A percentile compares a stretch with the other conserved stretches of the same genome.
Evolutionary conservation across 2,888 invertebrate genomes (phyloP).

Genomic region (Xanthia togata): DNA sequence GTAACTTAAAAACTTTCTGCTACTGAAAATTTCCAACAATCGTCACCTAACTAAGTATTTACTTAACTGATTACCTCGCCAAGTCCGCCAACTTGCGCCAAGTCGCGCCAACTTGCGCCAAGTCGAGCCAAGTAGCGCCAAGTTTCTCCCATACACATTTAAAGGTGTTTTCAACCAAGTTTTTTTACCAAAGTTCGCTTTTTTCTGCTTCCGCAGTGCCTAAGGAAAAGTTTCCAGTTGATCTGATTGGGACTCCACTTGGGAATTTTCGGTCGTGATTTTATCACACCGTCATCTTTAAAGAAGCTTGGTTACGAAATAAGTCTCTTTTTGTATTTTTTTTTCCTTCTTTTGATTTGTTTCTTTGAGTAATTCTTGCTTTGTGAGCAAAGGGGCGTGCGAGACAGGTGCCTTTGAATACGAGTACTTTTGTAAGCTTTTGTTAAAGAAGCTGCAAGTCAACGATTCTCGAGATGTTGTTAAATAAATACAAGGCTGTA

Average conservation of each 20-base stretch:
- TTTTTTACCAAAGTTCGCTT: conserved; percentile 46
- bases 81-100: conserved; percentile 44
- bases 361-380: conserved; percentile 58
- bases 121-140: conserved; percentile 44
- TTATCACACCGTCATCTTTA: conserved; percentile 59
- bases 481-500: conserved; percentile 3
- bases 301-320: conserved; percentile 50
- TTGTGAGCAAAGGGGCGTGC: conserved; percentile 42
- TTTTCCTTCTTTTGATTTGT: conserved; percentile 56
- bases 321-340: conserved; percentile 54
- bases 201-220: conserved; percentile 50
- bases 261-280: conserved; percentile 57
- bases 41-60: conserved; percentile 67
- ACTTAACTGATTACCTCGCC: conserved; percentile 66
- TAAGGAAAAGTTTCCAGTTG: conserved; percentile 60
- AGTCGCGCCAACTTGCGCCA: conserved; percentile 50
- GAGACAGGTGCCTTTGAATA: conserved; percentile 37
- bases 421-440: conserved; percentile 43
- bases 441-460: conserved; percentile 37
- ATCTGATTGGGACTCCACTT: conserved; percentile 63
- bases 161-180: conserved; percentile 56
- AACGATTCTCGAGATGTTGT: conserved; percentile 1
- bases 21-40: conserved; percentile 57
- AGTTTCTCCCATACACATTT: conserved; percentile 62
- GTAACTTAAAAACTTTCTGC: conserved; percentile 52